Percentiles rank a stretch among this genome's conserved stretches.
Conservation (phyloP, 2,113 vertebrate species). For the Octodon degus region DNA sequence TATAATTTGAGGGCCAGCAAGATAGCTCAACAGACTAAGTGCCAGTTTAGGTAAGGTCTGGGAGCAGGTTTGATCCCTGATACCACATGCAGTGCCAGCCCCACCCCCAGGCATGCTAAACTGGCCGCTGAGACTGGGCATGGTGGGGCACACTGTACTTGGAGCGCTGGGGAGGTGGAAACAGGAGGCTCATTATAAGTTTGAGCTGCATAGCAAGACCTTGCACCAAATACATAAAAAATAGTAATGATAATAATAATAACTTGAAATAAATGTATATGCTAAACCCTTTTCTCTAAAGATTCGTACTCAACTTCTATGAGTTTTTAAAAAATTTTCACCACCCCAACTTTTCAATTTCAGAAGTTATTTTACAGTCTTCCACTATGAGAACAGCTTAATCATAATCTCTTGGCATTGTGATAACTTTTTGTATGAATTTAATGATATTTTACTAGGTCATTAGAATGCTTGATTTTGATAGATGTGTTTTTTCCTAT, state of each 20-base stretch:
- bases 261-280: background rate
- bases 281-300: background rate
- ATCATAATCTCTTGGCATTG: background rate
- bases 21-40: no score
- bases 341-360: background rate
- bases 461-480: background rate
- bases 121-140: no score
- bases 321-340: background rate
- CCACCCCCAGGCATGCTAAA: no score
- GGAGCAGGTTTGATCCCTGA: no score
- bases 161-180: no score
- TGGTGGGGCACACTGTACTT: no score
- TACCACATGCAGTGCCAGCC: no score
- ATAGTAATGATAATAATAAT: no score
- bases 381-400: background rate
- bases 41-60: no score
- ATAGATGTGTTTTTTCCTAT: background rate
- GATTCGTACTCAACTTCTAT: background rate
- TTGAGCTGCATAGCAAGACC: no score
- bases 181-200: no score
- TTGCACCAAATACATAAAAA: no score
- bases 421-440: background rate
- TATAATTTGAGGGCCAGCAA: background rate
- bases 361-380: background rate
- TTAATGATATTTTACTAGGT: background rate